Conservation (phyloP, 2,797 vertebrate genomes). For the Avahi laniger region DNA sequence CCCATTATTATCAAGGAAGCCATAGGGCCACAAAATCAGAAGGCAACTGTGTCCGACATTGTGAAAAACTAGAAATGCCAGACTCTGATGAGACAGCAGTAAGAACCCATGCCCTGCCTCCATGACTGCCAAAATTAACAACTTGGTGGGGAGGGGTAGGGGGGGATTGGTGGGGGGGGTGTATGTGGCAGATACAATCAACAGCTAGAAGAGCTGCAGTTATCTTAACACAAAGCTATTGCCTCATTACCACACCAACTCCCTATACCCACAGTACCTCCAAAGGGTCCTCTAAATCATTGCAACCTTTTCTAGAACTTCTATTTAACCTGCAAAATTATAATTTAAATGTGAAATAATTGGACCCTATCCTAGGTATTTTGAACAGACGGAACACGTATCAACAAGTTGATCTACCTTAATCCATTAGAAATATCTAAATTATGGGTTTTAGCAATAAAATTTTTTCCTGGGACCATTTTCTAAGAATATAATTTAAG, state of each 20-base stretch:
- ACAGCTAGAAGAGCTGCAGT: not conserved
- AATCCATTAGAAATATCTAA: slow-evolving; percentile 15
- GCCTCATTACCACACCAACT: not conserved
- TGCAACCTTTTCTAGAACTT: not conserved
- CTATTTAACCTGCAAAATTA: not conserved
- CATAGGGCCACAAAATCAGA: not conserved
- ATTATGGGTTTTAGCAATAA: slow-evolving; percentile 1
- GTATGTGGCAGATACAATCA: no score
- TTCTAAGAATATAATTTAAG: slow-evolving; percentile 8
- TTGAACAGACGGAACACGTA: not conserved
- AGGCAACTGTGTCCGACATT: not conserved
- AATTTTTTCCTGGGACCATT: slow-evolving; percentile 1
- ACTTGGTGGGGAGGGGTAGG: no score
- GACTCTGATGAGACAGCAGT: not conserved
- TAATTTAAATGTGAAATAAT: slow-evolving; percentile 27
- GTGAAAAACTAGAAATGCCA: not conserved
- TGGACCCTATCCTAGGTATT: not conserved
- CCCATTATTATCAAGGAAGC: slow-evolving; percentile 3
- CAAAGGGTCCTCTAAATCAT: not conserved
- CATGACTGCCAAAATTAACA: not conserved
- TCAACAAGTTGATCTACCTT: not conserved
- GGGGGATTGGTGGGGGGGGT: no score
- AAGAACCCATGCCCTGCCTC: not conserved
- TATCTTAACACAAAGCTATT: not conserved
- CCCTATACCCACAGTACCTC: not conserved